Base-by-base conservation (phyloP, 2,797 vertebrate species). In the Fistularia commersonii region DNA sequence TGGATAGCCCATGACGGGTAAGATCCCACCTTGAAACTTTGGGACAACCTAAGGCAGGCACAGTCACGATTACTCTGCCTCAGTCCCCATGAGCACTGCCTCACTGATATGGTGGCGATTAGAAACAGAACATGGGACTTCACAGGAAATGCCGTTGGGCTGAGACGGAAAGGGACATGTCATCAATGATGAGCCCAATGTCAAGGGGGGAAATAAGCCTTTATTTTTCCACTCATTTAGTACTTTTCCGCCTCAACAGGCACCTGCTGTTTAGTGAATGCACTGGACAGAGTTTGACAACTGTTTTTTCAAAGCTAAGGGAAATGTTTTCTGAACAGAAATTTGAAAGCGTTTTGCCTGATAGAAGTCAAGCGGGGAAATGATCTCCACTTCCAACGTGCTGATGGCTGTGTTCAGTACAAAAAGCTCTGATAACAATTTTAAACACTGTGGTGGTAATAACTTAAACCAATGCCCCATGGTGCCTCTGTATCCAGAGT, bases 31-130 rank as follows among this genome's bases (percentile, higher is more conserved):
- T 75, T 33, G 60, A 88, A 89, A 92, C 53, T 74, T 35, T 9
- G 95, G 93, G 92, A 93, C 94, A 90, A 95, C 94, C 95, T 95
- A 96, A 97, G 94, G 91, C 94, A 95, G 95, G 94, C 94, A 95
- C 94, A 94, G 94, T 89, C 92, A 90, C 88, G 91, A 90, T 87
- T 91, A 91, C 91, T 90, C 89, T 48, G 90, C 90, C 81, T 74
- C 80, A 80, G 77, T 78, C 82, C 79, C 75, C 4, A 42, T 74
- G 76, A 82, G 67, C 63, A 53, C 41, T 41, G 51, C 61, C 74
- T 83, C 78, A 49, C 58, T 13, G 51, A 59, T 13, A 63, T 45
- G 11, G 8, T 1, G 7, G 56, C 7, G 1, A 65, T 76, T 80
- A 54, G 64, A 72, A 66, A 61, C 44, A 13, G 12, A 71, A 74